Conservation (phyloP, 2,888 invertebrate genomes). For the Phrixothrix hirtus region DNA sequence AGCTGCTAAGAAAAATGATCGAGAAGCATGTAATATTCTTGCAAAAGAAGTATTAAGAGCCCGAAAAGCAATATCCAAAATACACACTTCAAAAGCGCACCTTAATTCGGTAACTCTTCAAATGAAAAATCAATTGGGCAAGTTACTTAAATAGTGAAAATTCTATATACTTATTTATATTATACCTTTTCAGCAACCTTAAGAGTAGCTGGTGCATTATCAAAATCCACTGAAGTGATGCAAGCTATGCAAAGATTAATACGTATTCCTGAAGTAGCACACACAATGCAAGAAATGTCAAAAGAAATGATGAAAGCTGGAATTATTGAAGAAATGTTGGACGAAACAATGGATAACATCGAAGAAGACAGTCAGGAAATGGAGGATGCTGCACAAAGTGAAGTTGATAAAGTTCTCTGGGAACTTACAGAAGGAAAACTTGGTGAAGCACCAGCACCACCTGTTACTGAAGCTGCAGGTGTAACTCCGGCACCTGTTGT, state of each 20-base stretch:
- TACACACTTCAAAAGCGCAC: conserved; percentile 96
- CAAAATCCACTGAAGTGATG: conserved; percentile 98
- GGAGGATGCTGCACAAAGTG: conserved; percentile 94
- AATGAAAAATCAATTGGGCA: conserved; percentile 97
- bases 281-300: conserved; percentile 96
- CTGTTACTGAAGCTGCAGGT: conserved; percentile 65
- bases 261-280: conserved; percentile 89
- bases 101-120: conserved; percentile 94
- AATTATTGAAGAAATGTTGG: conserved; percentile 98
- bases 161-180: background rate
- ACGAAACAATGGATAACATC: conserved; percentile 92
- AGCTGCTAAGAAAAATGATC: conserved; percentile 92
- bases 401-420: conserved; percentile 74
- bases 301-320: conserved; percentile 99
- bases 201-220: conserved; percentile 87
- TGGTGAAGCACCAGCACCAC: conserved; percentile 86
- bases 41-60: conserved; percentile 92
- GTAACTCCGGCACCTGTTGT: conserved; percentile 62
- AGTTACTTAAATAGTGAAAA: conserved; percentile 40
- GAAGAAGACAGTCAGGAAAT: conserved; percentile 94
- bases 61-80: conserved; percentile 84
- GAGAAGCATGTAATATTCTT: conserved; percentile 88
- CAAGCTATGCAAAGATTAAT: conserved; percentile 93
- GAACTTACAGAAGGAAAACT: conserved; percentile 89
- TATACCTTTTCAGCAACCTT: conserved; percentile 73